Evolutionary conservation across 2,888 invertebrate species (phyloP).

Genomic region (Blomia tropicalis): DNA sequence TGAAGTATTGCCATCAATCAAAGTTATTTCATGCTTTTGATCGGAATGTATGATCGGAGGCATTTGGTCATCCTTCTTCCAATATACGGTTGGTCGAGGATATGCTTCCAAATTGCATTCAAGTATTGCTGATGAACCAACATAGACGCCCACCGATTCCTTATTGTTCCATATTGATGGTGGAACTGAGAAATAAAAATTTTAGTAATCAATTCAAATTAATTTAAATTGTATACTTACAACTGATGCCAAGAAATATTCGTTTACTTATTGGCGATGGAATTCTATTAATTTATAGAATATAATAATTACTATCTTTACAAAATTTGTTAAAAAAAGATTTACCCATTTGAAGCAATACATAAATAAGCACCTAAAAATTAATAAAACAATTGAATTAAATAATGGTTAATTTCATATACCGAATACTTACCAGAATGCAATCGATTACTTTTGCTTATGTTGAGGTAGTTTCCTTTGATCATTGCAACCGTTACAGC

Average conservation of each 20-base stretch:
- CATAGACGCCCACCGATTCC: constrained; percentile 58
- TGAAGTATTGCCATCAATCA: constrained; percentile 41
- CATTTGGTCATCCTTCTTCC: constrained; percentile 51
- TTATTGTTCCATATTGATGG: constrained; percentile 90
- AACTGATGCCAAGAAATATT: constrained; percentile 35
- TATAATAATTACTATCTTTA: background rate
- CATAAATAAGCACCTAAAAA: constrained; percentile 19
- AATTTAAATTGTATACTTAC: constrained; percentile 32
- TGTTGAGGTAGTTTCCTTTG: constrained; percentile 30
- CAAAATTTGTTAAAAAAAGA: background rate
- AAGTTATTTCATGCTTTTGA: constrained; percentile 54
- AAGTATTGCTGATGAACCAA: constrained; percentile 73
- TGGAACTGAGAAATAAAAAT: constrained; percentile 50
- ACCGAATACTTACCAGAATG: constrained; percentile 28
- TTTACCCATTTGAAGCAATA: constrained; percentile 22
- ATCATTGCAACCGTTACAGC: constrained; percentile 22
- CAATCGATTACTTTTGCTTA: constrained; percentile 28
- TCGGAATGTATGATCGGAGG: constrained; percentile 64
- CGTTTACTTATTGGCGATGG: constrained; percentile 33
- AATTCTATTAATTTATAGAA: constrained; percentile 31
- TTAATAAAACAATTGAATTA: constrained; percentile 2
- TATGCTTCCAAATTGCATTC: constrained; percentile 85
- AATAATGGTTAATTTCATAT: background rate
- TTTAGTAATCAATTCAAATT: background rate
- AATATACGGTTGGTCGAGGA: constrained; percentile 77